Evolutionary conservation across 2,113 vertebrate species (phyloP).

Genomic region (Bettongia penicillata): DNA sequence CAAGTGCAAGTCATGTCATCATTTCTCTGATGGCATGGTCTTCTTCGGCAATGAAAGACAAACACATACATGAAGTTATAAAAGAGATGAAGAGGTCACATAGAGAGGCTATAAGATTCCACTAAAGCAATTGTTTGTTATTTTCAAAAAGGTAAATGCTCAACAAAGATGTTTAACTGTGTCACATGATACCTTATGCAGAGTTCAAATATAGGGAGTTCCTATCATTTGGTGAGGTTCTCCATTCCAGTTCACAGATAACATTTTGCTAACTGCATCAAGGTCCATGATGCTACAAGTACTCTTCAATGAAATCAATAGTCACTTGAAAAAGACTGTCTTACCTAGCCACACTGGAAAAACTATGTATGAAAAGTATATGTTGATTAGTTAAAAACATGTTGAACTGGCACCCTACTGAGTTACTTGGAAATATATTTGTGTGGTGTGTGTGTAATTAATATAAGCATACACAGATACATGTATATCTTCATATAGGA

Average conservation of each 20-base stretch:
- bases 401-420: background rate
- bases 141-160: background rate
- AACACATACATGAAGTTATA: background rate
- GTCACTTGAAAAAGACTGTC: background rate
- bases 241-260: background rate
- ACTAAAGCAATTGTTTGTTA: background rate
- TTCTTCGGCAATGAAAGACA: too few relatives aligned
- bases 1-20: too few relatives aligned
- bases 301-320: background rate
- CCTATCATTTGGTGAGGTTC: background rate
- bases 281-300: background rate
- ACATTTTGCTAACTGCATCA: background rate
- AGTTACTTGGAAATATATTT: background rate
- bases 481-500: background rate
- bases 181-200: background rate
- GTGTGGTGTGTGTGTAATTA: background rate
- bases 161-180: background rate
- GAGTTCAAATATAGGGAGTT: background rate
- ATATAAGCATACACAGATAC: background rate
- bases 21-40: too few relatives aligned
- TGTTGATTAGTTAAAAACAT: background rate
- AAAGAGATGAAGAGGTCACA: background rate
- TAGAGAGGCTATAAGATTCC: background rate
- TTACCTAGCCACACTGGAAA: background rate
- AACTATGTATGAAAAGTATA: background rate